Evolutionary conservation across 2,113 vertebrate species (phyloP).

Genomic region (Panthera tigris): DNA sequence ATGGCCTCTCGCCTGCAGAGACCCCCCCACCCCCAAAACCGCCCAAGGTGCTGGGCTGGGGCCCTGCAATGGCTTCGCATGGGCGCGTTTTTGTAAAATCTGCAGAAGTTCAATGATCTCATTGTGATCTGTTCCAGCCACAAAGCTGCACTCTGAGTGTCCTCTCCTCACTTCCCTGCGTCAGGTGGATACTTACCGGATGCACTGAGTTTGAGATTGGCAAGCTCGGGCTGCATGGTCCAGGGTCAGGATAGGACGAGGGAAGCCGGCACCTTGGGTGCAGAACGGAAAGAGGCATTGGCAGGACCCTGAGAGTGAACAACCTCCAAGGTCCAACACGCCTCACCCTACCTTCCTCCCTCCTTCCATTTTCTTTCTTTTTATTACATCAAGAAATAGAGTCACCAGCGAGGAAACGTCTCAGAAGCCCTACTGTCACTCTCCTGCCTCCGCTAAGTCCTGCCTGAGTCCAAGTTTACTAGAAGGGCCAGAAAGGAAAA

Average conservation of each 20-base stretch:
- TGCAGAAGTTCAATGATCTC: neutral
- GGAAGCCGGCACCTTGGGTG: fast-evolving
- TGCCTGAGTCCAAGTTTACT: neutral
- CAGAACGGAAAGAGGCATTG: fast-evolving
- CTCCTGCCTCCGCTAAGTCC: neutral
- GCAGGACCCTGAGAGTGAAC: fast-evolving
- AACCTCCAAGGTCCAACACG: too few species aligned
- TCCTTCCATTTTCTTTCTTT: neutral
- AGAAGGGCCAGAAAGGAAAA: neutral
- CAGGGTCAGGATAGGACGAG: fast-evolving
- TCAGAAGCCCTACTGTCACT: neutral
- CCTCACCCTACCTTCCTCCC: neutral
- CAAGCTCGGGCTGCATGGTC: neutral
- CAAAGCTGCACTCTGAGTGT: fast-evolving
- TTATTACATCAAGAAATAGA: neutral
- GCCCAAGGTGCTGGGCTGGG: neutral
- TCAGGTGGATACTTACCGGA: fast-evolving
- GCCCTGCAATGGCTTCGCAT: fast-evolving
- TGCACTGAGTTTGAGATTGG: neutral
- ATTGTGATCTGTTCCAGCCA: neutral
- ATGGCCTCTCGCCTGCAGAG: fast-evolving
- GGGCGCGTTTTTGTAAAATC: neutral
- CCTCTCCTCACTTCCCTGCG: fast-evolving
- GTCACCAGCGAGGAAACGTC: neutral
- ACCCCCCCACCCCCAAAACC: too few species aligned